phyloP scores from a whole-genome alignment of 2,797 vertebrate genomes.

The Cyprinella venusta region DNA sequence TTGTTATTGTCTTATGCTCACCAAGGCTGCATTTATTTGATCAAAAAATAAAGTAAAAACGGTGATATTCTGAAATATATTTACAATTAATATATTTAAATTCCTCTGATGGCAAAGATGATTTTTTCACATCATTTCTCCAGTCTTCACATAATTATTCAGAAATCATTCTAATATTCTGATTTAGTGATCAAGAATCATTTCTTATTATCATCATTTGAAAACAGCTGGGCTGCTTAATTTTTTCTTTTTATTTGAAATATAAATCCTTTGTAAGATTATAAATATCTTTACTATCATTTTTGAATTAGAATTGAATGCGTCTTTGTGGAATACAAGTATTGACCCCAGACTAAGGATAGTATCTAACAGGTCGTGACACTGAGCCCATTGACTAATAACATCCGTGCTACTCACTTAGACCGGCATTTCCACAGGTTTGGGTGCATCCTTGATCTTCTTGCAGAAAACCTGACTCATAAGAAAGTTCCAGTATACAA shows the following conservation, averaged over 20 bases:
- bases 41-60: background rate
- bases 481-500: slow-evolving; percentile 65
- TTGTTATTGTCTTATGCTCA: background rate
- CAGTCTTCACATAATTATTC: background rate
- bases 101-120: background rate
- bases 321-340: background rate
- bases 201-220: background rate
- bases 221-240: background rate
- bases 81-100: background rate
- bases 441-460: slow-evolving; percentile 49
- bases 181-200: background rate
- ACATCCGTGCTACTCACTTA: slow-evolving; percentile 52
- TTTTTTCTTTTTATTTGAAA: background rate
- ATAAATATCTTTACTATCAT: background rate
- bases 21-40: background rate
- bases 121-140: background rate
- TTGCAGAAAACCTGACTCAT: slow-evolving; percentile 60
- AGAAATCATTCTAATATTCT: background rate
- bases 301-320: background rate
- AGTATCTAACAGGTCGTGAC: background rate
- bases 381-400: background rate
- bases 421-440: slow-evolving; percentile 45
- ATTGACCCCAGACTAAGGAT: background rate
- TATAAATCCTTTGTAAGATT: background rate
- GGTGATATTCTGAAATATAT: background rate